A percentile compares a stretch with the other conserved stretches of the same genome.
Evolutionary conservation across 2,888 invertebrate genomes (phyloP).

Genomic region (Drosophila rubida): DNA sequence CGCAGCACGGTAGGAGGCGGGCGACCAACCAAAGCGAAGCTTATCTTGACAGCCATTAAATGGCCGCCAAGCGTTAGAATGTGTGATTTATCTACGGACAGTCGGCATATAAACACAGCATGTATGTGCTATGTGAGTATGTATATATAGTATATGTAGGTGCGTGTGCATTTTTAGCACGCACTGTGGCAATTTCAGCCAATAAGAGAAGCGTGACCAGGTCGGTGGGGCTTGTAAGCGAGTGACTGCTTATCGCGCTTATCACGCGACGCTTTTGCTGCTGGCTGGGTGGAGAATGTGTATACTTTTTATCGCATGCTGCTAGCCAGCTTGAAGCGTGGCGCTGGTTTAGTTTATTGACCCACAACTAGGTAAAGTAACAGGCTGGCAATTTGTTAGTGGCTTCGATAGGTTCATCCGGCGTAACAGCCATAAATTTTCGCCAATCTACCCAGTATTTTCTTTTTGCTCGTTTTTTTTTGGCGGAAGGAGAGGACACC

Average conservation of each 20-base stretch:
- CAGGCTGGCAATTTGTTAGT: conserved; percentile 60
- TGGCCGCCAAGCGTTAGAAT: conserved; percentile 69
- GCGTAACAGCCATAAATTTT: conserved; percentile 60
- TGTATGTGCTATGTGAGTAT: not conserved
- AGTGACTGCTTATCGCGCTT: conserved; percentile 59
- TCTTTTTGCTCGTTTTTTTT: not conserved
- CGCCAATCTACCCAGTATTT: conserved; percentile 19
- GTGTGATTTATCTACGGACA: conserved; percentile 54
- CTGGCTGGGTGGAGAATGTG: conserved; percentile 26
- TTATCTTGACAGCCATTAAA: conserved; percentile 78
- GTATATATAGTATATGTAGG: conserved; percentile 9
- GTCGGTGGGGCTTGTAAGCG: conserved; percentile 7
- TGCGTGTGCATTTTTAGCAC: conserved; percentile 62
- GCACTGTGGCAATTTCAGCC: conserved; percentile 42
- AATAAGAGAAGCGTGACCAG: conserved; percentile 49
- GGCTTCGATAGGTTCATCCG: conserved; percentile 35
- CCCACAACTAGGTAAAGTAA: conserved; percentile 64
- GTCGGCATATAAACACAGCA: conserved; percentile 1
- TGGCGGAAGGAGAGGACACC: not conserved
- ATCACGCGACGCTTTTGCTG: conserved; percentile 65
- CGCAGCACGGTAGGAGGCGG: conserved; percentile 14
- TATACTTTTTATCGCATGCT: conserved; percentile 61
- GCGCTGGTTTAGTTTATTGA: conserved; percentile 67
- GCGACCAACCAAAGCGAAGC: conserved; percentile 29
- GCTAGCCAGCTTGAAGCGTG: not conserved